phyloP scores from a whole-genome alignment of 2,113 vertebrate species.

The Atractosteus spatula region DNA sequence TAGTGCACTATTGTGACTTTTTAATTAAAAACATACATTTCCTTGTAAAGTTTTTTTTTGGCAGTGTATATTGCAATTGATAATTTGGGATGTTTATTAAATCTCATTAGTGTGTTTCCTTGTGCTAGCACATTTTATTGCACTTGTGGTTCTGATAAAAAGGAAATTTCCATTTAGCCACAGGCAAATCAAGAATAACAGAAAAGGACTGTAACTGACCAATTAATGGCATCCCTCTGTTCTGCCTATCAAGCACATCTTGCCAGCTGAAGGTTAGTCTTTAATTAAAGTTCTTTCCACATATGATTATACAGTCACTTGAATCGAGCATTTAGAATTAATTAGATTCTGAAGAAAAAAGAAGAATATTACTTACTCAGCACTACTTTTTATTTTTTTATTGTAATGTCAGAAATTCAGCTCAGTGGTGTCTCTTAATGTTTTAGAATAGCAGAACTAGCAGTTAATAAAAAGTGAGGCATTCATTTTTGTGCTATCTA shows the following conservation, averaged over 20 bases:
- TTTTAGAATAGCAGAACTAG: not conserved
- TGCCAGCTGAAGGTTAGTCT: constrained; percentile 23
- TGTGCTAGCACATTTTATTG: not conserved
- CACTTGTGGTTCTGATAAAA: not conserved
- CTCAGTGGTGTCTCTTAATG: not conserved
- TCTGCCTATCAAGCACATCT: constrained; percentile 32
- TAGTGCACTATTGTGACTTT: too few relatives aligned
- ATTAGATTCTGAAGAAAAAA: constrained; percentile 1
- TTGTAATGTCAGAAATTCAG: not conserved
- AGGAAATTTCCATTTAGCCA: constrained; percentile 26
- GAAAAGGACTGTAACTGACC: constrained; percentile 32
- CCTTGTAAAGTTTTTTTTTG: too few relatives aligned
- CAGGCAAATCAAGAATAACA: constrained; percentile 21
- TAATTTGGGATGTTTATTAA: not conserved
- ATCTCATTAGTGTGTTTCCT: constrained; percentile 7
- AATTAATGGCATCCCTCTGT: constrained; percentile 31
- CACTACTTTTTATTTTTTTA: not conserved
- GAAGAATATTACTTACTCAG: not conserved
- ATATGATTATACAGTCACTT: not conserved
- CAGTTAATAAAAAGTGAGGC: too few relatives aligned
- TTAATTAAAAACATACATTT: too few relatives aligned
- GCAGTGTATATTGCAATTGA: too few relatives aligned
- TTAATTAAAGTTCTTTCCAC: constrained; percentile 31
- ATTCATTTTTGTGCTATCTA: too few relatives aligned
- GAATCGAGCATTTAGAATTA: constrained; percentile 15